Evolutionary conservation across 2,888 invertebrate species (phyloP), one percentile per base, ranked within the genome.

Genomic region (Pheosia tremula): DNA sequence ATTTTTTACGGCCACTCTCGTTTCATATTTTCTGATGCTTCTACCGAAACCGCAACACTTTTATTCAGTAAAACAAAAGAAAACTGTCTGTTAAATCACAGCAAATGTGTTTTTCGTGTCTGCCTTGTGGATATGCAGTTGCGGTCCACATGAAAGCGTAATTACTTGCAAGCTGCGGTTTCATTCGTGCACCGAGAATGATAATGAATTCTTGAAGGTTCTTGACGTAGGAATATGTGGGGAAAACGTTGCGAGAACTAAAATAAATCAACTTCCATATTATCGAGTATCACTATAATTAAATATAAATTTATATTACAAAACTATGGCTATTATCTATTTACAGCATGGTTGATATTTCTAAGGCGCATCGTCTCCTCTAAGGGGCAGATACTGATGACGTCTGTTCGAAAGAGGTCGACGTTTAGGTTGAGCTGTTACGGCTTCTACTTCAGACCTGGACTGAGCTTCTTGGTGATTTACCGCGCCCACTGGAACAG

Each of bases 341-440:
- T 78, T 89, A 89, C 87, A 90, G 72, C 65, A 64, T 78, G 75
- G 76, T 81, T 67, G 69, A 71, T 78, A 73, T 69, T 59, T 84
- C 89, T 74, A 93, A 78, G 93, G 93, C 66, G 92, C 90, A 43
- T 93, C 93, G 69, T 93, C 93, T 76, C 86, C 83, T 87, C 92
- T 85, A 58, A 93, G 79, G 43, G 93, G 93, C 57, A 93, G 83
- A 69, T 92, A 93, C 71, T 92, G 92, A 66, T 89, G 85, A 67
- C 90, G 92, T 85, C 90, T 83, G 69, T 78, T 82, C 63, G 82
- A 80, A 11, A 81, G 65, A 3, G 78, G 74, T 65, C 87, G 77
- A n/a, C 82, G 82, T 72, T 81, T 80, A 11, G 74, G 72, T 47
- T 82, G 81, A 72, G 78, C 68, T 67, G 84, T 79, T 41, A 79